These are phyloP conservation scores for Dreissena polymorpha DNA, from an alignment of 1,140 invertebrate species.

Conservation along the genomic window DNA sequence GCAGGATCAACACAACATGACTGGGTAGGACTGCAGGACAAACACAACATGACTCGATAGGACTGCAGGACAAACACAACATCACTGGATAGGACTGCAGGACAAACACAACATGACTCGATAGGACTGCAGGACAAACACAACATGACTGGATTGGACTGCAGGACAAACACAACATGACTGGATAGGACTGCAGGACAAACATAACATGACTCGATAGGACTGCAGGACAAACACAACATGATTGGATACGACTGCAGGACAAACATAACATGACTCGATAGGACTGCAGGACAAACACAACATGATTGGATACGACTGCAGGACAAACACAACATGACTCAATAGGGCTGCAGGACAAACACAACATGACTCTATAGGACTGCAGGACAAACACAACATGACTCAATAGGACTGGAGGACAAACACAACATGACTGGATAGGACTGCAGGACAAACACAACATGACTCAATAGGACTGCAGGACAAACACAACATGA, in stretches of 20 bases:
- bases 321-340: slow-evolving; percentile 3
- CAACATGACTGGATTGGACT: slow-evolving; percentile 41
- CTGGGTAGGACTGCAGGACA: slow-evolving; percentile 52
- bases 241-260: slow-evolving; percentile 49
- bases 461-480: slow-evolving; percentile 41
- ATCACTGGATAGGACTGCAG: slow-evolving; percentile 48
- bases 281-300: slow-evolving; percentile 53
- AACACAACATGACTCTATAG: too few species aligned
- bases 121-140: slow-evolving; percentile 53
- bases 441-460: slow-evolving; percentile 53
- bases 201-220: too few species aligned
- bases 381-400: slow-evolving; percentile 53
- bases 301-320: slow-evolving; percentile 42
- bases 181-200: slow-evolving; percentile 53
- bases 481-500: slow-evolving; percentile 3
- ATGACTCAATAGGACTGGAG: slow-evolving; percentile 48
- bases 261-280: neutral
- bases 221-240: slow-evolving; percentile 53
- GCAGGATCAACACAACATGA: neutral
- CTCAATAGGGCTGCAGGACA: slow-evolving; percentile 52
- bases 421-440: neutral
- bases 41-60: too few species aligned
- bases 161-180: slow-evolving; percentile 3
- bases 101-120: neutral
- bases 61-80: slow-evolving; percentile 53